A percentile compares a stretch with the other conserved stretches of the same genome.
phyloP scores from a whole-genome alignment of 2,113 vertebrate species.

The Mobula birostris region DNA sequence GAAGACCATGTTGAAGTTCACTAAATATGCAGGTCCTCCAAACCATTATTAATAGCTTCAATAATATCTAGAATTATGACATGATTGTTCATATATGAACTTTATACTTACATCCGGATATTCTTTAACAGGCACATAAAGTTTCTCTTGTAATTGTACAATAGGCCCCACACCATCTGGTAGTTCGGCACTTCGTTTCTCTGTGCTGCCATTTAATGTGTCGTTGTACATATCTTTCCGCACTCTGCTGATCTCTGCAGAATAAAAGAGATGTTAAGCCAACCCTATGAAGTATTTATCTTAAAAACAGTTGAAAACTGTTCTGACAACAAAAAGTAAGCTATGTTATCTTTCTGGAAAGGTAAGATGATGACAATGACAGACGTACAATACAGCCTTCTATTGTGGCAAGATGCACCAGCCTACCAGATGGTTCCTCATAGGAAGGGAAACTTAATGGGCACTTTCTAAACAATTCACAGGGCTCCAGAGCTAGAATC shows the following conservation, averaged over 20 bases:
- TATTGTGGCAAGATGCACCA: not conserved
- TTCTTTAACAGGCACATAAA: constrained; percentile 98
- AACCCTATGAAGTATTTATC: not conserved
- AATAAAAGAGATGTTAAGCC: constrained; percentile 47
- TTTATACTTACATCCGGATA: constrained; percentile 89
- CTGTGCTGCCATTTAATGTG: constrained; percentile 92
- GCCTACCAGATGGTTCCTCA: not conserved
- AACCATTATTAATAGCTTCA: not conserved
- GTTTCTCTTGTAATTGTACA: constrained; percentile 97
- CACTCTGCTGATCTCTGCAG: constrained; percentile 90
- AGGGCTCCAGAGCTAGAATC: not conserved
- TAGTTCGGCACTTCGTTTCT: constrained; percentile 85
- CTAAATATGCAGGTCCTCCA: not conserved
- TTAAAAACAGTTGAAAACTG: not conserved
- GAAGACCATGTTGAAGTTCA: not conserved
- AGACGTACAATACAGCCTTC: not conserved
- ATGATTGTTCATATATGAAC: constrained; percentile 42
- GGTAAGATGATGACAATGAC: not conserved
- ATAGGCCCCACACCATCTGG: constrained; percentile 90
- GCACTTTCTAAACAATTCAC: not conserved
- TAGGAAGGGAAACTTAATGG: not conserved
- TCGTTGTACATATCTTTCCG: constrained; percentile 99
- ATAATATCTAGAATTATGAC: no score
- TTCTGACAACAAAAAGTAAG: not conserved
- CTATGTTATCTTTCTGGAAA: not conserved